These are phyloP conservation scores for Tanypteryx hageni DNA, from an alignment of 2,888 invertebrate species.

Conservation along the genomic window DNA sequence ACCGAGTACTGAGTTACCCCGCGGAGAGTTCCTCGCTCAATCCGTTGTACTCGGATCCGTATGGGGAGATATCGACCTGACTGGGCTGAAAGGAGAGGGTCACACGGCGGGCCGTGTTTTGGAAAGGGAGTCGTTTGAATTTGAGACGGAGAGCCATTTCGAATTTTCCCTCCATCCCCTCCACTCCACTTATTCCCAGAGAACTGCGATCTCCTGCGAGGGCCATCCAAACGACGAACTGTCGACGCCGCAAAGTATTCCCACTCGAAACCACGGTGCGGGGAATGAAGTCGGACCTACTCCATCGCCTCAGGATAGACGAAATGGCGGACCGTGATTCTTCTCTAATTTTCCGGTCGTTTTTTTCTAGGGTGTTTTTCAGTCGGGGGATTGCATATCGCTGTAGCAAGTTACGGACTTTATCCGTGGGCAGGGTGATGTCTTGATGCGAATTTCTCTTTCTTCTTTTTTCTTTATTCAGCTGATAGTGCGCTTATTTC, in stretches of 20 bases:
- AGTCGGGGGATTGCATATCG: too few relatives aligned
- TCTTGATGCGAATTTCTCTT: too few relatives aligned
- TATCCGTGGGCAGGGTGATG: too few relatives aligned
- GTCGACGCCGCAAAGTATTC: background rate
- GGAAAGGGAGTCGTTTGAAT: slow-evolving; percentile 7
- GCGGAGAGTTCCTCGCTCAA: background rate
- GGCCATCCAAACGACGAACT: background rate
- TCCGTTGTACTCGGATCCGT: background rate
- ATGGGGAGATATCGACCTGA: background rate
- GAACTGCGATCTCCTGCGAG: background rate
- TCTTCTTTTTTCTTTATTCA: too few relatives aligned
- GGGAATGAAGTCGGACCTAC: too few relatives aligned
- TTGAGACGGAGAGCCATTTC: slow-evolving; percentile 6
- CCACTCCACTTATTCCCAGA: background rate
- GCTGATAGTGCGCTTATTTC: too few relatives aligned
- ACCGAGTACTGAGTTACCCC: background rate
- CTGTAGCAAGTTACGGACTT: too few relatives aligned
- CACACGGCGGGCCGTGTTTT: background rate
- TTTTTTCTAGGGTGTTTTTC: too few relatives aligned
- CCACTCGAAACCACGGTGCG: background rate
- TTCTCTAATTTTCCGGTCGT: too few relatives aligned
- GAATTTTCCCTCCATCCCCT: background rate
- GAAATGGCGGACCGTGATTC: too few relatives aligned
- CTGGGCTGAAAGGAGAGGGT: background rate
- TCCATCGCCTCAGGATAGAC: too few relatives aligned